Percentiles rank a stretch among this genome's conserved stretches.
phyloP scores from a whole-genome alignment of 2,113 vertebrate genomes.

The Petrocephalus microphthalmus region DNA sequence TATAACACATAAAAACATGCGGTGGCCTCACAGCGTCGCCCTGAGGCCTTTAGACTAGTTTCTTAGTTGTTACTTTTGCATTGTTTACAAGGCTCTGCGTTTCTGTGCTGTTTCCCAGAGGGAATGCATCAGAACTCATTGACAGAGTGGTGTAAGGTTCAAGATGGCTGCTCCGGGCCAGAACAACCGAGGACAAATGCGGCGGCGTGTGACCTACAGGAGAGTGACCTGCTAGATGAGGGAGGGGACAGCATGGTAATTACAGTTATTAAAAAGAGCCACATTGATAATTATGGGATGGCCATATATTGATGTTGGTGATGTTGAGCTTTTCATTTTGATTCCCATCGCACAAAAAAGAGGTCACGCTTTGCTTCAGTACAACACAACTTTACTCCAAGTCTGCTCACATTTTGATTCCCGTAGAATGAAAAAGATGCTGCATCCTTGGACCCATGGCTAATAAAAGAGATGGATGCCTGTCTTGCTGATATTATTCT shows the following conservation, averaged over 20 bases:
- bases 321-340: not conserved
- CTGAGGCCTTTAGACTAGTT: too few relatives aligned
- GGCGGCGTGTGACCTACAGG: slow-evolving; percentile 48
- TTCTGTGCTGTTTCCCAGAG: slow-evolving; percentile 53
- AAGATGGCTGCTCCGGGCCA: slow-evolving; percentile 44
- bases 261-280: not conserved
- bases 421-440: slow-evolving; percentile 68
- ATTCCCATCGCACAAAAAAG: slow-evolving; percentile 45
- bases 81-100: not conserved
- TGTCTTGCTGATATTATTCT: slow-evolving; percentile 86
- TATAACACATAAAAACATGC: not conserved
- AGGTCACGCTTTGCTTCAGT: too few relatives aligned
- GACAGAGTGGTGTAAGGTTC: slow-evolving; percentile 74
- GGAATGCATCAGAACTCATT: slow-evolving; percentile 71
- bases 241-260: slow-evolving; percentile 63
- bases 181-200: slow-evolving; percentile 52
- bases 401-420: not conserved
- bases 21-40: not conserved
- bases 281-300: not conserved
- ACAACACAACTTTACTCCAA: too few relatives aligned
- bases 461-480: slow-evolving; percentile 85
- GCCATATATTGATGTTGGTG: not conserved
- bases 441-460: slow-evolving; percentile 73
- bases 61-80: not conserved
- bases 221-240: slow-evolving; percentile 57